Evolutionary conservation across 2,797 vertebrate species (phyloP), one percentile per base, ranked within the genome.

Genomic region (Enteromius unitaeniatus): DNA sequence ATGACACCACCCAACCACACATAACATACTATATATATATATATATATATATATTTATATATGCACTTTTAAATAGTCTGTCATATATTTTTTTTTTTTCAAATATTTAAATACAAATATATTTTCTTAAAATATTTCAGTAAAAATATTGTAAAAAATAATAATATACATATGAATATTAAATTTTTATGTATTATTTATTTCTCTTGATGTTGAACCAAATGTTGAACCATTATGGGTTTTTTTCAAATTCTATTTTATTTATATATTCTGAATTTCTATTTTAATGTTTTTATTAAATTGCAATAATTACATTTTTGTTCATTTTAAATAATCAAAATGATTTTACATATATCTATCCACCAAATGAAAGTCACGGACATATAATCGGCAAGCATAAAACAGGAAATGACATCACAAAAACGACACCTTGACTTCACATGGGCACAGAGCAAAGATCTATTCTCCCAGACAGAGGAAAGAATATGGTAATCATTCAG

Each of bases 381-480:
- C n/a, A 21, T 26, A 47, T 28, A 26, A 26, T 47, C 21, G 11
- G 2, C 67, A 68, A 31, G 15, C 1, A 28, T 11, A 19, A 21
- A 34, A 34, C 10, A 53, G 49, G 72, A 74, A 74, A 74, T n/a
- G 0, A 53, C 19, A 53, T 74, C 19, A 53, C 19, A 74, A 74
- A 74, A 74, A n/a, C 5, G 10, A 53, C 70, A 28, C 28, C 26
- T 51, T 31, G 70, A 73, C 28, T 53, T 67, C 34, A 67, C 9
- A 26, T 53, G 72, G 26, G 72, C 47, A 74, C 47, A 53, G 26
- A 74, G 49, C 19, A n/a, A 74, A 34, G 72, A 14, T 10, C 19
- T 74, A 17, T 34, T 74, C 49, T 74, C 72, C 31, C 72, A 74
- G 49, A 53, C 6, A 74, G 45, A 49, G 15, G 9, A 21, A 64